Evolutionary conservation across 2,113 vertebrate genomes (phyloP).

Genomic region (Nothoprocta perdicaria): DNA sequence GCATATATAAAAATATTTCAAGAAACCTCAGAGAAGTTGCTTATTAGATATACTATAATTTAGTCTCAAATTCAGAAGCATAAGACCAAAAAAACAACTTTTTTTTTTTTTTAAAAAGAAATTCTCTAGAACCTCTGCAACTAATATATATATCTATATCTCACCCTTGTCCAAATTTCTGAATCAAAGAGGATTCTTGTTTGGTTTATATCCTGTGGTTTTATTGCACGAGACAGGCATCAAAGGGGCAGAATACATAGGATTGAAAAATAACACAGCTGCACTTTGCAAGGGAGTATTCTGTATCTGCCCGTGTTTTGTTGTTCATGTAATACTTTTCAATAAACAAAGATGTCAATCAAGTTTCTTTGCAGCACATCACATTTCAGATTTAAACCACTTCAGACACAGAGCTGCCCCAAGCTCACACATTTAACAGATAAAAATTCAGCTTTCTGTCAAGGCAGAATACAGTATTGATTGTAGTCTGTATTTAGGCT

Average conservation of each 20-base stretch:
- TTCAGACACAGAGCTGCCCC: slow-evolving; percentile 84
- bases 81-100: neutral
- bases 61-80: slow-evolving; percentile 66
- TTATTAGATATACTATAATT: slow-evolving; percentile 72
- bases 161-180: slow-evolving; percentile 71
- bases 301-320: slow-evolving; percentile 75
- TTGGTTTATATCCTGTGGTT: slow-evolving; percentile 74
- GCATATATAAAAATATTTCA: slow-evolving; percentile 73
- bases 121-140: neutral
- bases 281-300: slow-evolving; percentile 73
- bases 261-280: slow-evolving; percentile 80
- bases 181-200: slow-evolving; percentile 75
- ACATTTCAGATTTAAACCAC: slow-evolving; percentile 83
- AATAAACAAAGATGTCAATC: slow-evolving; percentile 89
- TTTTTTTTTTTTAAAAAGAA: neutral
- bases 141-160: slow-evolving; percentile 4
- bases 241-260: slow-evolving; percentile 78
- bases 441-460: slow-evolving; percentile 86
- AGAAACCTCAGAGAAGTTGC: slow-evolving; percentile 46
- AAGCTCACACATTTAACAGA: slow-evolving; percentile 84
- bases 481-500: slow-evolving; percentile 78
- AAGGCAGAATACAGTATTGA: slow-evolving; percentile 82
- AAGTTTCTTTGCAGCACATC: slow-evolving; percentile 80
- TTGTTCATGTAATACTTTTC: slow-evolving; percentile 86
- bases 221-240: slow-evolving; percentile 82